Conservation (phyloP, 2,797 vertebrate species). For the Oophaga sylvatica region DNA sequence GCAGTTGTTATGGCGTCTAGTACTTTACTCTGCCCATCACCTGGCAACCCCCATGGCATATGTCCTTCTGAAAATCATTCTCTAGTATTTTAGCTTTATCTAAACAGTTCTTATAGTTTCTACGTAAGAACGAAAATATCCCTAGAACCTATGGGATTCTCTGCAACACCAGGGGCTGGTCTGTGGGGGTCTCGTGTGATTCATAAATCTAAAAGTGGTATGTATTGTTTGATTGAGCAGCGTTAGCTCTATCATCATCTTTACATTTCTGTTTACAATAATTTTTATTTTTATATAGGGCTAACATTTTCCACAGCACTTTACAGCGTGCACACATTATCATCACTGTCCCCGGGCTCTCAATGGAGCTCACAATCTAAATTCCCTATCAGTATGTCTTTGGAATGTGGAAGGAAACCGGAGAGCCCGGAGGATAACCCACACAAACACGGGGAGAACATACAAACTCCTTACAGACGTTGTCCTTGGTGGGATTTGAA, state of each 20-base stretch:
- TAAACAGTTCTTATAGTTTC: not conserved
- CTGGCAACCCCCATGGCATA: conserved; percentile 22
- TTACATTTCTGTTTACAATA: not conserved
- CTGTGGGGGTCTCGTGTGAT: not conserved
- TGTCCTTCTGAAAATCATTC: not conserved
- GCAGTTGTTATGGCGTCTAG: conserved; percentile 14
- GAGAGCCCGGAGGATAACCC: no score
- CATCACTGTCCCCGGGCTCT: no score
- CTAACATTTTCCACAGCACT: no score
- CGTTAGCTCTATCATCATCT: not conserved
- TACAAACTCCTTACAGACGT: no score
- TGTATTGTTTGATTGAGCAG: not conserved
- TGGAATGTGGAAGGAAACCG: no score
- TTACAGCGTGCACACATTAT: no score
- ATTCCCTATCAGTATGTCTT: no score
- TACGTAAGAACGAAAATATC: not conserved
- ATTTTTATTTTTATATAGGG: no score
- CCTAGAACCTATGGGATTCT: no score
- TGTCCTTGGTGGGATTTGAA: no score
- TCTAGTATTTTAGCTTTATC: not conserved
- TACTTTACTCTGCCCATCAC: conserved; percentile 24
- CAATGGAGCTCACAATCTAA: no score
- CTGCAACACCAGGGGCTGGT: not conserved
- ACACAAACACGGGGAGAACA: no score
- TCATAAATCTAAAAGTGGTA: not conserved